phyloP scores from a whole-genome alignment of 2,888 invertebrate species.

The Blera fallax region DNA sequence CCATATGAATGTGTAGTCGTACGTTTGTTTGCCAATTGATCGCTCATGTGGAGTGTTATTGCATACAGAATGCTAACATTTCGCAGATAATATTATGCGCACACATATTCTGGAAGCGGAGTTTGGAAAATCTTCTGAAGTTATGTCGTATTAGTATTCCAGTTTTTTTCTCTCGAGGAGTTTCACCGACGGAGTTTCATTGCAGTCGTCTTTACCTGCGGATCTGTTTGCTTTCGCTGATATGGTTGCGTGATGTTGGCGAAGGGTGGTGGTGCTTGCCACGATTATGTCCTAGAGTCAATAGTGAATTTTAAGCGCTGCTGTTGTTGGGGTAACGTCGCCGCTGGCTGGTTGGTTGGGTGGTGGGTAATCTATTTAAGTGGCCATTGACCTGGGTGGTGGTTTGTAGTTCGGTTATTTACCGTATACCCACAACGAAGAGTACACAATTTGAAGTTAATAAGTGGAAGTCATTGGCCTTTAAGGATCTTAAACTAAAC shows the following conservation, averaged over 20 bases:
- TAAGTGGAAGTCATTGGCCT: background rate
- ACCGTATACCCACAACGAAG: background rate
- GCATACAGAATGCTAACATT: slow-evolving; percentile 33
- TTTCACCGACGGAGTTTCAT: slow-evolving; percentile 3
- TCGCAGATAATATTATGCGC: slow-evolving; percentile 37
- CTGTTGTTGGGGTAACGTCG: background rate
- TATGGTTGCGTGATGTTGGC: slow-evolving; percentile 27
- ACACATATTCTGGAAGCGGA: background rate
- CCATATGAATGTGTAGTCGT: background rate
- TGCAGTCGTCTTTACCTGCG: background rate
- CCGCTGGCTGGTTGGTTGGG: background rate
- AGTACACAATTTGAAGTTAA: background rate
- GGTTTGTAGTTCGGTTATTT: background rate
- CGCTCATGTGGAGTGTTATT: slow-evolving; percentile 41
- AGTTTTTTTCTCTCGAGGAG: background rate
- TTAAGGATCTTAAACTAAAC: background rate
- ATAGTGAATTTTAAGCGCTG: slow-evolving; percentile 36
- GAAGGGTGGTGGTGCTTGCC: slow-evolving; percentile 30
- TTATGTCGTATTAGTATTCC: background rate
- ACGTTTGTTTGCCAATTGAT: slow-evolving; percentile 53
- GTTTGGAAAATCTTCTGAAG: background rate
- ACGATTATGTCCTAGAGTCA: slow-evolving; percentile 44
- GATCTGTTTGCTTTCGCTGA: slow-evolving; percentile 39
- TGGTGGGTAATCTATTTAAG: background rate
- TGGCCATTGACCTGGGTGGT: slow-evolving; percentile 17